phyloP scores from a whole-genome alignment of 2,113 vertebrate genomes.

The Oreamnos americanus region DNA sequence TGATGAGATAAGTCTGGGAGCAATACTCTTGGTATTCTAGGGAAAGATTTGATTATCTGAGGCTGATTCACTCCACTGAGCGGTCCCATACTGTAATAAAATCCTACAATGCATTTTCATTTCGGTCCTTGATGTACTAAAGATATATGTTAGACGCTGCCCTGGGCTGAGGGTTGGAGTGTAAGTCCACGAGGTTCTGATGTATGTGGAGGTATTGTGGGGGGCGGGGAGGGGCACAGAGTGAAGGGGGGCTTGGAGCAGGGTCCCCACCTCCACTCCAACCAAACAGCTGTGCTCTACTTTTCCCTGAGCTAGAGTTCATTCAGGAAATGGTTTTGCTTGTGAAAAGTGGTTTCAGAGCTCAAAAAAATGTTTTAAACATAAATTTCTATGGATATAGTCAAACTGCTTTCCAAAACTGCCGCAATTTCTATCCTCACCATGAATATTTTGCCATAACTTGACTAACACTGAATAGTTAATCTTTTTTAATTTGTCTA shows the following conservation, averaged over 20 bases:
- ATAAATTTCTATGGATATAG: not conserved
- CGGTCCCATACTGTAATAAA: not conserved
- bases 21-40: not conserved
- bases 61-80: not conserved
- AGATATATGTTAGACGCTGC: not conserved
- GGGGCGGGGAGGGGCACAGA: rapidly evolving
- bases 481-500: not conserved
- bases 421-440: not conserved
- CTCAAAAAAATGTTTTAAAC: not conserved
- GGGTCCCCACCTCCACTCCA: too few species aligned
- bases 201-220: not conserved
- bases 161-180: not conserved
- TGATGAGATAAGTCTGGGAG: not conserved
- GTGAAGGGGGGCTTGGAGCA: not conserved
- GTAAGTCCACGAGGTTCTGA: not conserved
- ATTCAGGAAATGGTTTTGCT: not conserved
- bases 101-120: not conserved
- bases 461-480: not conserved
- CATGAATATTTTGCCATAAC: not conserved
- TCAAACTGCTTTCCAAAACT: not conserved
- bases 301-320: not conserved
- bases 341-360: not conserved
- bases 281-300: not conserved
- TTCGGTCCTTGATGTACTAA: not conserved
- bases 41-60: not conserved